Base-by-base conservation (phyloP, 2,113 vertebrate species). In the Polypterus senegalus region DNA sequence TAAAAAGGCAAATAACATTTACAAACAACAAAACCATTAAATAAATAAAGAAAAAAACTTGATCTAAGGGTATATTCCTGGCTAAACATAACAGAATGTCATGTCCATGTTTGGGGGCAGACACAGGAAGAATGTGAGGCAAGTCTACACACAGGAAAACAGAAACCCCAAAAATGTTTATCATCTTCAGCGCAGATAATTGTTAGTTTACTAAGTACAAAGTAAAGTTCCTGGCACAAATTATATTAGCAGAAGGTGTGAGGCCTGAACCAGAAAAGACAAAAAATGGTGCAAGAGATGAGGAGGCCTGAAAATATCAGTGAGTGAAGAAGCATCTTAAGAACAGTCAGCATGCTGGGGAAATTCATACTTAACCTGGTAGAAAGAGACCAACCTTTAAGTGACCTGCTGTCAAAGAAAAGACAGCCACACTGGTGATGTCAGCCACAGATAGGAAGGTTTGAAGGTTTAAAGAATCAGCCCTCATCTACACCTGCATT, bases 341-440 rank as follows among this genome's bases (percentile, higher is more conserved):
- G 68, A 0, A 71, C 67, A 61, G 63, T 77, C 1, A 72, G 58
- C 3, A 62, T 71, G 56, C 51, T 73, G 4, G 65, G 66, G 2
- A 75, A 64, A 46, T 77, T 70, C 7, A 56, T 74, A 2, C 61
- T 63, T 2, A 6, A 60, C 0, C 4, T 72, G 1, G 56, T 56
- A 1, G 63, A 68, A n/a, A 75, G 64, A 55, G 60, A 65, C 27
- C 63, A 72, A 2, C 4, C 64, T 1, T 51, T 71, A 0, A 1
- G 46, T 7, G 60, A 73, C 3, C 49, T 73, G 1, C 54, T 66
- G 1, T 65, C 51, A 0, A 68, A 70, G 9, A 63, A 48, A 9
- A 67, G 69, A 44, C n/a, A 60, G 3, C 66, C 60, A 61, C 9
- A 54, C 1, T 63, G 70, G 68, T 59, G 47, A 3, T n/a, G 9